A percentile compares a stretch with the other conserved stretches of the same genome.
Evolutionary conservation across 2,113 vertebrate species (phyloP).

Genomic region (Trochalopteron elliotii): DNA sequence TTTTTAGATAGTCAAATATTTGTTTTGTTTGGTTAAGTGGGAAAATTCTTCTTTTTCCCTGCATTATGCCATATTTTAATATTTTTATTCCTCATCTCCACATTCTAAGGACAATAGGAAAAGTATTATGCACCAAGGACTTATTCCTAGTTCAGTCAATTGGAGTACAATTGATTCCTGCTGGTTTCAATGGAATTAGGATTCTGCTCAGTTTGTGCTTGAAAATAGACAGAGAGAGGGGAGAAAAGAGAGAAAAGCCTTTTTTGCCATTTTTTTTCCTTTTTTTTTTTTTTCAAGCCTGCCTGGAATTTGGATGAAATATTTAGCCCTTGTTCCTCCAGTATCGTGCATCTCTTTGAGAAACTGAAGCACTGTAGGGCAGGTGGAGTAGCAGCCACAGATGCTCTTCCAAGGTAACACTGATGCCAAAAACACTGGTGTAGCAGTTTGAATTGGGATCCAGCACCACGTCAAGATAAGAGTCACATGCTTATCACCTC

Average conservation of each 20-base stretch:
- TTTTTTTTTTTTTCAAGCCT: neutral
- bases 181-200: neutral
- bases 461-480: neutral
- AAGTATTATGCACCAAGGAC: neutral
- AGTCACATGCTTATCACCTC: neutral
- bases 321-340: neutral
- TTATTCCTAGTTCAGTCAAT: neutral
- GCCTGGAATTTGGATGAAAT: neutral
- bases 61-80: neutral
- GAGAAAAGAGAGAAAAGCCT: neutral
- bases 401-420: neutral
- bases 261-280: neutral
- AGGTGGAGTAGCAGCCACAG: neutral
- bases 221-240: neutral
- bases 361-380: neutral
- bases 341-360: neutral
- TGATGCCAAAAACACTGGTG: neutral
- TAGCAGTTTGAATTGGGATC: neutral
- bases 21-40: neutral
- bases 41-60: neutral
- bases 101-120: neutral
- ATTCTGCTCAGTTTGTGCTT: neutral
- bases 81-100: neutral
- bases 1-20: neutral
- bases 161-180: neutral